Percentiles rank a stretch among this genome's conserved stretches.
Evolutionary conservation across 23 tunicate genomes (phyloP).

Genomic region (Halocynthia roretzi): DNA sequence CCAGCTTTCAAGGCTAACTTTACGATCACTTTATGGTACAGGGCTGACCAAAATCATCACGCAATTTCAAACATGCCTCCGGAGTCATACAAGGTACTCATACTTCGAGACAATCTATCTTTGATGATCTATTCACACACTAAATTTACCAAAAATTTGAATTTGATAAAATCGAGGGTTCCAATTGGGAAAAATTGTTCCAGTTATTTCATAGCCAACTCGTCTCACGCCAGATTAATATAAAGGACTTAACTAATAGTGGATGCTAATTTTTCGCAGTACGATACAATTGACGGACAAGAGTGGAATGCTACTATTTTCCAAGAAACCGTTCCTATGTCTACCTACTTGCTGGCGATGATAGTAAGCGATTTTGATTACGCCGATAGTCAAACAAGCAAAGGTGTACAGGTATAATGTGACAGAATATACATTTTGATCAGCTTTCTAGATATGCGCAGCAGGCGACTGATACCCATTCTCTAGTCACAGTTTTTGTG

Average conservation of each 20-base stretch:
- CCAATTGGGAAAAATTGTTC: too few species aligned
- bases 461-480: too few species aligned
- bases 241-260: too few species aligned
- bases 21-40: slow-evolving; percentile 56
- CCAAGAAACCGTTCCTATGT: slow-evolving; percentile 34
- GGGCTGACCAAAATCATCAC: slow-evolving; percentile 24
- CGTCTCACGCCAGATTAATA: too few species aligned
- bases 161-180: too few species aligned
- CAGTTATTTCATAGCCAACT: too few species aligned
- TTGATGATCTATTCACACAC: too few species aligned
- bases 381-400: slow-evolving; percentile 25
- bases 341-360: slow-evolving; percentile 66
- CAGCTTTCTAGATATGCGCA: too few species aligned
- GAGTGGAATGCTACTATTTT: slow-evolving; percentile 44
- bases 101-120: too few species aligned
- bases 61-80: slow-evolving; percentile 75
- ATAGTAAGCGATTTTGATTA: slow-evolving; percentile 56
- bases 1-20: slow-evolving; percentile 79
- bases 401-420: slow-evolving; percentile 13
- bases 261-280: neutral
- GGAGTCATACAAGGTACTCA: neutral
- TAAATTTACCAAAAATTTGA: too few species aligned
- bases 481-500: too few species aligned
- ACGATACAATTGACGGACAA: slow-evolving; percentile 1
- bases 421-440: too few species aligned